A percentile compares a stretch with the other conserved stretches of the same genome.
Evolutionary conservation across 2,888 invertebrate genomes (phyloP).

Genomic region (Pseudococcus viburni): DNA sequence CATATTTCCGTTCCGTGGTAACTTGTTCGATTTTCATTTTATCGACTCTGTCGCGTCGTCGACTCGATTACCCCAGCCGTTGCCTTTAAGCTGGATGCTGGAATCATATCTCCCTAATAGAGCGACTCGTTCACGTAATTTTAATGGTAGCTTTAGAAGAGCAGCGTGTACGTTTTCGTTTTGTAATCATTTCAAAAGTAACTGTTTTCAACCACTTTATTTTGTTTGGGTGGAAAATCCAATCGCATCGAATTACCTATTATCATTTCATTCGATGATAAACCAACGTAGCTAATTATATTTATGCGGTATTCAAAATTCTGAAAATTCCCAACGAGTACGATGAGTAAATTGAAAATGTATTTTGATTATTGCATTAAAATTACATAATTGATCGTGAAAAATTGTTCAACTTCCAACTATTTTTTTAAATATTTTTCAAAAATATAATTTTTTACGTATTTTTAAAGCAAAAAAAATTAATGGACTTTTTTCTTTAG

Average conservation of each 20-base stretch:
- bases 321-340: not conserved
- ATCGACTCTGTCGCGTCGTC: constrained; percentile 9
- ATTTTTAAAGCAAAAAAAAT: too few relatives aligned
- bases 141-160: not conserved
- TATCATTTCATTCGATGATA: not conserved
- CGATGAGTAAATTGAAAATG: not conserved
- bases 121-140: constrained; percentile 29
- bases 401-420: not conserved
- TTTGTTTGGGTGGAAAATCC: constrained; percentile 9
- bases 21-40: constrained; percentile 51
- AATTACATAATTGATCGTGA: not conserved
- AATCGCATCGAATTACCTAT: not conserved
- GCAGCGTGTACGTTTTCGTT: not conserved
- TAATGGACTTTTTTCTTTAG: too few relatives aligned
- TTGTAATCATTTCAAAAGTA: constrained; percentile 33
- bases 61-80: constrained; percentile 9
- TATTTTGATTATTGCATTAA: not conserved
- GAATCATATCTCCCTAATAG: constrained; percentile 10
- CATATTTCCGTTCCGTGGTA: constrained; percentile 14
- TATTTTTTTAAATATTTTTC: not conserved
- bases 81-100: not conserved
- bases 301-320: not conserved
- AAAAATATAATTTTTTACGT: too few relatives aligned
- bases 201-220: not conserved
- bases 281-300: not conserved